Evolutionary conservation across 2,888 invertebrate genomes (phyloP), one percentile per base, ranked within the genome.

Genomic region (Lagria hirta): DNA sequence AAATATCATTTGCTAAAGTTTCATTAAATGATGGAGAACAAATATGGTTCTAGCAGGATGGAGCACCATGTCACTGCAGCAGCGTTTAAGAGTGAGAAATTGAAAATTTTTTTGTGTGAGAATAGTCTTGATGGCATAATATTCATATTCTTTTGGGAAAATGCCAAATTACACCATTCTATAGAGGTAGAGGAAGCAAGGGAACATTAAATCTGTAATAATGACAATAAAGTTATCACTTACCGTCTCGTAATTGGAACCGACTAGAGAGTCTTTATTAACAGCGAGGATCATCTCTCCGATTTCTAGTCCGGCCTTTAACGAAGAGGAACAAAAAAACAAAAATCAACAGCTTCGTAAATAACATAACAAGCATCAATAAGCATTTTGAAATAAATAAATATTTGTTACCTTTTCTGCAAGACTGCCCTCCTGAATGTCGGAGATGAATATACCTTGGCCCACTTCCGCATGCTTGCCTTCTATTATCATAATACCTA

Each of bases 221-320:
- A 24, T 24, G 8, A 24, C 10, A 11, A 24, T 4, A 11, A 24
- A 5, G 24, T 8, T 61, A n/a, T n/a, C n/a, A 73, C 75, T 74
- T 74, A 91, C 92, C 66, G 86, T 83, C 63, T 93, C 92, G 62
- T 93, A 93, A 66, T 84, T 90, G 52, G 87, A 84, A 52, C 89
- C 90, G 8, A 91, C 76, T 35, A 93, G 75, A 12, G 93, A 88
- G 64, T 97, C 94, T 62, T 90, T 88, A 73, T 99, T 99, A 30
- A 98, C 93, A 24, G 93, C 88, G 48, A 99, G 76, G 54, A 99
- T 87, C 88, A 98, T 92, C 73, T 99, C 98, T 49, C 98, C 98
- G 41, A 97, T 95, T 75, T 89, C 87, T 28, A 99, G 79, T 36
- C 97, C 94, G 59, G 90, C 92, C 88, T 91, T 76, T 2, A 76